These are phyloP conservation scores for Hystrix brachyura DNA, from an alignment of 2,113 vertebrate species.

Conservation along the genomic window DNA sequence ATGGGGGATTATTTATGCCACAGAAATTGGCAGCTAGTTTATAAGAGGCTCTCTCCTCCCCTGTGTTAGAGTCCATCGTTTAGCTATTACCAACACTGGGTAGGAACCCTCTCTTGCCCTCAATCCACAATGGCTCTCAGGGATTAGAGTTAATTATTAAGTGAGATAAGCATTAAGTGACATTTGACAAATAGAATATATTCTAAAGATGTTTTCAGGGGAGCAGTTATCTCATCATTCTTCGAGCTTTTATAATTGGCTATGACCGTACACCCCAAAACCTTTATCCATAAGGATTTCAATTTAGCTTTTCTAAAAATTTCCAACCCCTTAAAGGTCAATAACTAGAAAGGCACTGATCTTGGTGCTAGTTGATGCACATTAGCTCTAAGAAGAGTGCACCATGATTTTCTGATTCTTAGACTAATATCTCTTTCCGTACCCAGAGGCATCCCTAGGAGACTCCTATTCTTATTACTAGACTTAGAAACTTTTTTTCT, in stretches of 20 bases:
- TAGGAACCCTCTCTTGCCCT: neutral
- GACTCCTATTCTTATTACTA: neutral
- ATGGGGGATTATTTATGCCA: neutral
- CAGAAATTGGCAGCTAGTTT: neutral
- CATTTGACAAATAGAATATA: neutral
- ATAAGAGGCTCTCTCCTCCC: neutral
- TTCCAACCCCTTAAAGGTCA: neutral
- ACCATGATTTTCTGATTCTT: neutral
- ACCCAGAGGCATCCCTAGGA: neutral
- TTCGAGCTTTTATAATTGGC: conserved; percentile 35
- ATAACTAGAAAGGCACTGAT: neutral
- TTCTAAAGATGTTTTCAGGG: neutral
- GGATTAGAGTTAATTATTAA: neutral
- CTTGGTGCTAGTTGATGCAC: neutral
- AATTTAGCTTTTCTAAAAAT: neutral
- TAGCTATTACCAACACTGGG: neutral
- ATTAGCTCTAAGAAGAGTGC: neutral
- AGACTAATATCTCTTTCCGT: neutral
- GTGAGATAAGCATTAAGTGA: no score
- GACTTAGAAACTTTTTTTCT: neutral
- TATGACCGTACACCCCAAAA: neutral
- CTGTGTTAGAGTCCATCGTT: accelerated
- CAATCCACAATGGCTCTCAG: neutral
- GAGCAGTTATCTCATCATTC: neutral
- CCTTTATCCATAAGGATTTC: neutral